Base-by-base conservation (phyloP, 1,140 invertebrate species). In the Agrypnia vestita region DNA sequence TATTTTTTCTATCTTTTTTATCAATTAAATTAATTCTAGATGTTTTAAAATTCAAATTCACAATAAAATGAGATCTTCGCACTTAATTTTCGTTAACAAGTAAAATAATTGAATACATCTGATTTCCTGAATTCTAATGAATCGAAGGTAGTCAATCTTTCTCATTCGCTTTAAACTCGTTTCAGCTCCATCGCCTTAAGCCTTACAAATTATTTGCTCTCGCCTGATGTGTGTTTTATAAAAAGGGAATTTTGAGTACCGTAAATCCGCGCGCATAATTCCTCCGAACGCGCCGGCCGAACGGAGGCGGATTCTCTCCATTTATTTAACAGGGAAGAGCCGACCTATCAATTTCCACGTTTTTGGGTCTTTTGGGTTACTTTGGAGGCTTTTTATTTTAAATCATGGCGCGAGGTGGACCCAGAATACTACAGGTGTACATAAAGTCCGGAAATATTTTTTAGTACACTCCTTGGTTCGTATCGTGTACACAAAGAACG, bases 101-200 rank as follows among this genome's bases (percentile, higher is more conserved):
- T 35, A 35, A 35, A 35, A 35, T 35, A 35, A 35, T 35, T 35
- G 25, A 35, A 35, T 35, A 35, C 25, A 35, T 35, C 59, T 19
- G 19, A 62, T 62, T 62, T 13, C 56, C 44, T 17, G 64, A 56
- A 69, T 71, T 61, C 53, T 73, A 79, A 79, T 79, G 69, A 79
- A 79, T 79, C 69, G 77, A 62, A 46, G 55, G n/a, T 56, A 51
- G 46, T 67, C 61, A 78, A 78, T 78, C 77, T 79, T 73, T 79
- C 43, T 73, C 67, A 73, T 46, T 62, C 53, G 73, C 44, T 61
- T 56, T 46, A 78, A 71, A 49, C 76, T 46, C 53, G 64, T 44
- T 56, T 25, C 51, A 47, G 49, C 19, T 43, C 17, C 25, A 44
- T 15, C 46, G 25, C 77, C 46, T 15, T 59, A 79, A 78, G 67